Percentiles rank a stretch among this genome's conserved stretches.
Evolutionary conservation across 2,113 vertebrate species (phyloP).

Genomic region (Peromyscus polionotus): DNA sequence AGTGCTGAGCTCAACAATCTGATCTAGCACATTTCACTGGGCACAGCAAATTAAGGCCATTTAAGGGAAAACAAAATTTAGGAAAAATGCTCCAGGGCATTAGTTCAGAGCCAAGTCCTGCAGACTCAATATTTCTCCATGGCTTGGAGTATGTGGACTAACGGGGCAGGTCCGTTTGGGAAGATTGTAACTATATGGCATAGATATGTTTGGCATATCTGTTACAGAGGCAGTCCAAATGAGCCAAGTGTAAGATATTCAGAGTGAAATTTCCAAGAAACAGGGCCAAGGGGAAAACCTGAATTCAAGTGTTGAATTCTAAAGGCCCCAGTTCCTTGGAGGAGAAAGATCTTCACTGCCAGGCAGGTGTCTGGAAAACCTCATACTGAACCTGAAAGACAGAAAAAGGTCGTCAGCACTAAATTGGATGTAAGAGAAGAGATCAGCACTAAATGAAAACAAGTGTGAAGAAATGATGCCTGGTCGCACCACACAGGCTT

Average conservation of each 20-base stretch:
- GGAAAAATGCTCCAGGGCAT: neutral
- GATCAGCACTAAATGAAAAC: neutral
- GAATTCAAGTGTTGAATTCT: neutral
- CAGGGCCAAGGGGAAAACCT: neutral
- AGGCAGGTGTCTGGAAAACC: neutral
- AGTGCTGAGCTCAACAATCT: neutral
- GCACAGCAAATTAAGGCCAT: neutral
- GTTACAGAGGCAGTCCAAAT: neutral
- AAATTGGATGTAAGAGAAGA: neutral
- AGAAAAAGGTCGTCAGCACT: neutral
- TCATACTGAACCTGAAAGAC: neutral
- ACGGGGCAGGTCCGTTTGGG: neutral
- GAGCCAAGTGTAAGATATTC: neutral
- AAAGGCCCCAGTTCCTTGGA: neutral
- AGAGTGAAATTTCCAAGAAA: slow-evolving; percentile 24
- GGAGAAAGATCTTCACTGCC: neutral
- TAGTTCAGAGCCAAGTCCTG: neutral
- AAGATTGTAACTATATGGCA: neutral
- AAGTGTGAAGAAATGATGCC: neutral
- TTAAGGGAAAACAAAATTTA: neutral
- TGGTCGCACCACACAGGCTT: neutral
- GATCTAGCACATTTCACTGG: neutral
- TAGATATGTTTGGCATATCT: neutral
- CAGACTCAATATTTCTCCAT: neutral
- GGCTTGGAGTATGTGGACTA: neutral